Percentiles rank a stretch among this genome's conserved stretches.
phyloP scores from a whole-genome alignment of 2,797 vertebrate species.

The Odontamblyopus lacepedii region DNA sequence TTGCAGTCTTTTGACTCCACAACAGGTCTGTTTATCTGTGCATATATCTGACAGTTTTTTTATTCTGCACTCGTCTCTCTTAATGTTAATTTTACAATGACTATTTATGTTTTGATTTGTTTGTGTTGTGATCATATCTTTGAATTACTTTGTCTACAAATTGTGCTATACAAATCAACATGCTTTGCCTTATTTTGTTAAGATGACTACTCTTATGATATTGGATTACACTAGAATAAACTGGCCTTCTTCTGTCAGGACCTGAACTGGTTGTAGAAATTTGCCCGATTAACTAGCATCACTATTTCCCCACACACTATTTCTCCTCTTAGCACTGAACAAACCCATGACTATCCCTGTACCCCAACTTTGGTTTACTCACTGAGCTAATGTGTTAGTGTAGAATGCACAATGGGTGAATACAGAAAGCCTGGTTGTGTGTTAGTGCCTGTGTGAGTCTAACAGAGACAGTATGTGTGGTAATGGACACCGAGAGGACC shows the following conservation, averaged over 20 bases:
- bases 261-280: not conserved
- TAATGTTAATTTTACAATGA: too few relatives aligned
- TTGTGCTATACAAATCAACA: too few relatives aligned
- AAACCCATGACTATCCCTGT: not conserved
- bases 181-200: too few relatives aligned
- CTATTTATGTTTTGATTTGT: too few relatives aligned
- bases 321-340: not conserved
- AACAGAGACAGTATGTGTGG: constrained; percentile 54
- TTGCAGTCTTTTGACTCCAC: too few relatives aligned
- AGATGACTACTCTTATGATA: too few relatives aligned
- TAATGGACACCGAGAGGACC: constrained; percentile 60
- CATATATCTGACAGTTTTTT: too few relatives aligned
- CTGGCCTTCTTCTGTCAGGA: not conserved
- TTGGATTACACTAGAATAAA: too few relatives aligned
- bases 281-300: not conserved
- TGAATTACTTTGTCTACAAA: too few relatives aligned
- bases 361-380: not conserved
- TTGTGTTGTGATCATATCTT: too few relatives aligned
- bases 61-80: too few relatives aligned
- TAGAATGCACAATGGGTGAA: constrained; percentile 9
- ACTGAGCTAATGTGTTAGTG: not conserved
- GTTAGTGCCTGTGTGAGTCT: constrained; percentile 17
- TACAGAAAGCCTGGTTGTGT: constrained; percentile 5
- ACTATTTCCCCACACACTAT: not conserved
- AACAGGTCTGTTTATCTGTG: too few relatives aligned